These are phyloP conservation scores for Bungarus multicinctus DNA, from an alignment of 2,113 vertebrate species.

Conservation along the genomic window DNA sequence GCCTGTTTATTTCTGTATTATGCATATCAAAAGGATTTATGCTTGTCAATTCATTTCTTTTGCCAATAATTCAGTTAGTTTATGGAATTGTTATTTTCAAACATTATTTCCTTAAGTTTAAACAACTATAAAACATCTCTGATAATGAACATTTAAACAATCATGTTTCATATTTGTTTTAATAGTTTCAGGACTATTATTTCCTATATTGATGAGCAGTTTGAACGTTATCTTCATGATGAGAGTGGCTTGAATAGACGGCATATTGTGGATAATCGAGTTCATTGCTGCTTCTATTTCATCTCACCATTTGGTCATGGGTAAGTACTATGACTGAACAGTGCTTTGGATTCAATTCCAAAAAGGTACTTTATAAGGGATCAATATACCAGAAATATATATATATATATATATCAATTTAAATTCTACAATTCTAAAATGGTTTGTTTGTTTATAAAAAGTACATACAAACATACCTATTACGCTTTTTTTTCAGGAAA, in stretches of 20 bases:
- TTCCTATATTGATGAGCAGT: conserved; percentile 96
- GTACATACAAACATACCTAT: neutral
- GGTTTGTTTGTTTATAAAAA: neutral
- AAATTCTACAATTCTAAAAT: neutral
- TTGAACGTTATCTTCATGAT: conserved; percentile 96
- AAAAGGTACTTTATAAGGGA: neutral
- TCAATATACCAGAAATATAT: neutral
- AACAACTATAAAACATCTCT: neutral
- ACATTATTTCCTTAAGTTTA: neutral
- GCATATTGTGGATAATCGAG: conserved; percentile 95
- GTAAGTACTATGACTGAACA: conserved; percentile 64
- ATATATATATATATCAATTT: too few species aligned
- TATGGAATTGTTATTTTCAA: neutral
- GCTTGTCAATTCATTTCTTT: neutral
- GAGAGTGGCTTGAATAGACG: conserved; percentile 95
- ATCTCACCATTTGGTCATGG: conserved; percentile 97
- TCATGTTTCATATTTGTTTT: neutral
- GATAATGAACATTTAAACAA: neutral
- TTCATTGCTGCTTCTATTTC: conserved; percentile 99
- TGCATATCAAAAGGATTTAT: neutral
- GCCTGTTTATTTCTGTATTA: neutral
- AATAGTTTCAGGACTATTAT: conserved; percentile 96
- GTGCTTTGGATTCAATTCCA: neutral
- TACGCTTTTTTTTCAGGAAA: neutral
- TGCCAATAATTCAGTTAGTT: neutral